Base-by-base conservation (phyloP, 1,140 invertebrate genomes). In the Platyura marginata region DNA sequence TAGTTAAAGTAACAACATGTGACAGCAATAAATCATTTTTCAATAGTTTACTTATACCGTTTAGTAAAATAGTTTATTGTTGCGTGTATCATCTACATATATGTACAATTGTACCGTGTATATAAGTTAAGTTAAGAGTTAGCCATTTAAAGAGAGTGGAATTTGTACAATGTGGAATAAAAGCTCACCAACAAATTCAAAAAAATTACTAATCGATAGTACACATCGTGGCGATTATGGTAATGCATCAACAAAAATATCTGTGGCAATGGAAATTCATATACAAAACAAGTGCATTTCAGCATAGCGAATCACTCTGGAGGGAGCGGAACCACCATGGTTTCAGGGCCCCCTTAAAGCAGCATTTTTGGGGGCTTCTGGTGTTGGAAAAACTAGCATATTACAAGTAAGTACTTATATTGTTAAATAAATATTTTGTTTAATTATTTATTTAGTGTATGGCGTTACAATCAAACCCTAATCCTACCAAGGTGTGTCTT, bases 361-460 rank as follows among this genome's bases (percentile, higher is more conserved):
- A 42, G 75, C 83, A 50, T 69, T 85, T 47, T 66, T 85, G 46
- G 81, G 81, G 37, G 79, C 80, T 46, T 72, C 79, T 40, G 77
- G 75, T 43, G 81, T 83, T 49, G 81, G 81, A 48, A 85, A 85
- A 59, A 79, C 79, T 44, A 81, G 79, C 55, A 82, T 85, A 59
- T 76, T 85, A 57, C 75, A 81, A 72, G 81, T 81, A 60, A 63
- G 61, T 46, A 23, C 15, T 43, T 25, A 53, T 6, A 10, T 5
- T 8, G 15, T 8, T n/a, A n/a, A 18, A n/a, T 5, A 5, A 8
- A 18, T 36, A n/a, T 36, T 36, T 36, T n/a, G n/a, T n/a, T n/a
- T n/a, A n/a, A n/a, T n/a, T n/a, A n/a, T n/a, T n/a, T n/a, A 55
- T 2, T 21, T 25, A 13, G 19, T 38, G 19, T 38, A 3, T 20